Evolutionary conservation across 2,113 vertebrate species (phyloP), one percentile per base, ranked within the genome.

Genomic region (Hyperopisus bebe): DNA sequence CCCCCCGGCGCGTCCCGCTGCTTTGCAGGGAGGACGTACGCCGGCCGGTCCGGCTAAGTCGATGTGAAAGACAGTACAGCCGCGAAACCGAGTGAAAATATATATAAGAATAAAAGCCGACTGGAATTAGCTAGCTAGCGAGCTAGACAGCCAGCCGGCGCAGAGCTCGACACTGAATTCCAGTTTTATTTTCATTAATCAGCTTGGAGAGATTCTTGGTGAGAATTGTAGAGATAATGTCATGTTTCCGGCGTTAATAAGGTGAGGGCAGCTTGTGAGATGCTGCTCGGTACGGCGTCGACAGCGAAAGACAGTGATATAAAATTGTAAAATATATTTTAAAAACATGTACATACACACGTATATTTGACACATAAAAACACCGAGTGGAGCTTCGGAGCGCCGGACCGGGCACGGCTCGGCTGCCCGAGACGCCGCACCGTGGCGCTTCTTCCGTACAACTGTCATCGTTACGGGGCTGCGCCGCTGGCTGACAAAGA

Each of bases 71-170:
- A 86, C 1, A 53, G 11, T 35, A 55, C 24, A 21, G n/a, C 39
- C 15, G 66, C 11, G 6, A 51, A 24, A 55, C 21, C 51, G 77
- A 83, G 31, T 11, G 42, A 89, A 80, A 58, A 51, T 62, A 62
- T 62, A 62, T n/a, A 47, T 27, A 53, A 21, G 9, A 51, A 35
- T 27, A n/a, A 39, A 44, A 47, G 35, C 44, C 13, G 88, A 58
- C 24, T 7, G 51, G 53, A 51, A 89, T 89, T 89, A 85, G 89
- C 89, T 62, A 85, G 89, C 88, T 51, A 21, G 88, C 27, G 27
- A 35, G 70, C 2, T 21, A 39, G 46, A 3, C 46, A 51, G 66
- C 15, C 46, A 51, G 70, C 15, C 15, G 55, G 44, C 46, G 44
- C 5, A 13, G 66, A 27, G 47, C 47, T n/a, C 3, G 84, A 27